These are phyloP conservation scores for Neostethus bicornis DNA, from an alignment of 2,797 vertebrate species.

Conservation along the genomic window DNA sequence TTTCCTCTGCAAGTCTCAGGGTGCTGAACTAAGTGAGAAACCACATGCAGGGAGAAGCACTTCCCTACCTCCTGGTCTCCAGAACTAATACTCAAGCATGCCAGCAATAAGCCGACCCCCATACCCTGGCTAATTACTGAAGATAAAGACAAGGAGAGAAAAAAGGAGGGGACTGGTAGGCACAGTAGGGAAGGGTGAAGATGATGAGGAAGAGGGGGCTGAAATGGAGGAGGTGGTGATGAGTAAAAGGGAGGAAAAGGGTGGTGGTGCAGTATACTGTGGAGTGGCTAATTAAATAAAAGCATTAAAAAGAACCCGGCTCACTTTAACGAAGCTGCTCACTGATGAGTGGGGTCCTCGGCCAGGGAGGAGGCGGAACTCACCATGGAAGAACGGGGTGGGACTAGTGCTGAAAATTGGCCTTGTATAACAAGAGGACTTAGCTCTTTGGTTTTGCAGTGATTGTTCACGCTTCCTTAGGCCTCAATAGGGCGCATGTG, in stretches of 20 bases:
- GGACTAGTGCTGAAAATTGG: constrained; percentile 76
- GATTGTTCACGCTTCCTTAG: constrained; percentile 84
- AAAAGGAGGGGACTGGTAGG: constrained; percentile 40
- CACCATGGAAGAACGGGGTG: constrained; percentile 60
- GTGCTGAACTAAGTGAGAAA: constrained; percentile 46
- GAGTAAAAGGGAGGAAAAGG: constrained; percentile 19
- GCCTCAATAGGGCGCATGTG: constrained; percentile 79
- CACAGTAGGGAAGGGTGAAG: constrained; percentile 40
- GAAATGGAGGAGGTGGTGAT: constrained; percentile 24
- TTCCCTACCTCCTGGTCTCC: constrained; percentile 47
- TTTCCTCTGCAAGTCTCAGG: constrained; percentile 49
- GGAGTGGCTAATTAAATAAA: constrained; percentile 82
- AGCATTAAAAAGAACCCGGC: constrained; percentile 72
- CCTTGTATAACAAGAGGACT: constrained; percentile 83
- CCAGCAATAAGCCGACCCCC: constrained; percentile 56
- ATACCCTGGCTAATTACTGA: constrained; percentile 70
- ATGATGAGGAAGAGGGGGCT: constrained; percentile 38
- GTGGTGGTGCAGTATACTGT: constrained; percentile 66
- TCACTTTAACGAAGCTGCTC: constrained; percentile 78
- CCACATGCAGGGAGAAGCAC: constrained; percentile 62
- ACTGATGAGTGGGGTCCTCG: constrained; percentile 59
- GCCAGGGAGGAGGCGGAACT: constrained; percentile 49
- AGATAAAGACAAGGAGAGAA: constrained; percentile 66
- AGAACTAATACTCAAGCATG: constrained; percentile 48
- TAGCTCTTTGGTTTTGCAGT: constrained; percentile 80